Percentiles rank a stretch among this genome's conserved stretches.
These are phyloP conservation scores for Papilio xuthus DNA, from an alignment of 1,140 invertebrate genomes.

Conservation along the genomic window DNA sequence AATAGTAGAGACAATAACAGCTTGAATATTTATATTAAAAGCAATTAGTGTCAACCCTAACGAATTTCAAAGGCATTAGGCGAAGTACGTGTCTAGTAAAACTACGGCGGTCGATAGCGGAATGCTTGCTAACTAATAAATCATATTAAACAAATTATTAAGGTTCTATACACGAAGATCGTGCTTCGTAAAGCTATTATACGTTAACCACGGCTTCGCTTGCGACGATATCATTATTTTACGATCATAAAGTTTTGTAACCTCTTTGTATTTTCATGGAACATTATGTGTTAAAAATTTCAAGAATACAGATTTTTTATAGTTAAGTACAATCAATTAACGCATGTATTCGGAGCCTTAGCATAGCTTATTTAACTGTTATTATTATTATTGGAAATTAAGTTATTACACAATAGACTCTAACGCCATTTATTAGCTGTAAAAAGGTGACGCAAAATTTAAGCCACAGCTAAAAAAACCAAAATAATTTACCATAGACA, in stretches of 20 bases:
- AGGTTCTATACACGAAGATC: slow-evolving; percentile 9
- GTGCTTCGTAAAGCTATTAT: neutral
- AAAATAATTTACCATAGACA: no score
- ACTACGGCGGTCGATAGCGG: slow-evolving; percentile 22
- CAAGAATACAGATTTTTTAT: no score
- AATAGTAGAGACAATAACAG: neutral
- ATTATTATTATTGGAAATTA: no score
- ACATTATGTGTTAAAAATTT: neutral
- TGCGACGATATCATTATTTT: neutral
- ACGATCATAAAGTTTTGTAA: neutral
- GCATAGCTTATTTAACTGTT: no score
- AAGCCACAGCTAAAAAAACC: no score
- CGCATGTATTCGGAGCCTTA: no score
- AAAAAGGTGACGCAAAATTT: no score
- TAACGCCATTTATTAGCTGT: no score
- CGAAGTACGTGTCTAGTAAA: slow-evolving; percentile 34
- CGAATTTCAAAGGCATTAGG: slow-evolving; percentile 29
- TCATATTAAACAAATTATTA: slow-evolving; percentile 25
- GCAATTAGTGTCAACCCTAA: neutral
- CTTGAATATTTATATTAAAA: neutral
- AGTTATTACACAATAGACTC: no score
- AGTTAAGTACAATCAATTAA: no score
- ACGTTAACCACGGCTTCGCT: neutral
- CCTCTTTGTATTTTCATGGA: neutral
- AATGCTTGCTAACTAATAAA: slow-evolving; percentile 21